phyloP scores from a whole-genome alignment of 1,140 invertebrate genomes.

The Hyphantria cunea region DNA sequence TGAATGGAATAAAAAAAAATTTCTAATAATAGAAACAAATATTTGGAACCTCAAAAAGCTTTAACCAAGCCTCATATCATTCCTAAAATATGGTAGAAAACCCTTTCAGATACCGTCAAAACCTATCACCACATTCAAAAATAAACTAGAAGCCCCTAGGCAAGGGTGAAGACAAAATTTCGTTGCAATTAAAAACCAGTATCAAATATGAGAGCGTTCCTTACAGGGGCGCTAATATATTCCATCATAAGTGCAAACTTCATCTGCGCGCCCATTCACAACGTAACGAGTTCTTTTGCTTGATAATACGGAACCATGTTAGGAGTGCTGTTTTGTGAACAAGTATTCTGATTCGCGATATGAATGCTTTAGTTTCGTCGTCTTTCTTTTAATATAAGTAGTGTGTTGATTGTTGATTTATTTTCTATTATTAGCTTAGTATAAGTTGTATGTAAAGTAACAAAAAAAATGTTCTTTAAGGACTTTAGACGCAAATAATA shows the following conservation, averaged over 20 bases:
- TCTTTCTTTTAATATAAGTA: background rate
- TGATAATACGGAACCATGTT: constrained; percentile 10
- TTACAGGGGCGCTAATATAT: constrained; percentile 18
- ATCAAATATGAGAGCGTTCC: constrained; percentile 8
- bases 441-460: no score
- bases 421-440: background rate
- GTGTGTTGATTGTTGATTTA: background rate
- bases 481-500: no score
- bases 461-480: no score
- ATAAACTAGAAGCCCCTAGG: background rate
- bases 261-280: constrained; percentile 8
- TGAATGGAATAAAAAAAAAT: no score
- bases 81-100: no score
- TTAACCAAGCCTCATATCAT: no score
- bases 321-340: constrained; percentile 1
- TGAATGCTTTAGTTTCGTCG: constrained; percentile 11
- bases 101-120: no score
- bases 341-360: constrained; percentile 21
- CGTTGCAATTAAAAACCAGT: constrained; percentile 12
- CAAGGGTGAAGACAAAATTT: constrained; percentile 5
- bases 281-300: constrained; percentile 17
- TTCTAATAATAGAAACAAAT: no score
- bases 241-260: constrained; percentile 25
- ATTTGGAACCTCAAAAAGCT: no score
- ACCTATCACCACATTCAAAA: background rate